Base-by-base conservation (phyloP, 2,888 invertebrate species). In the Epinotia demarniana region DNA sequence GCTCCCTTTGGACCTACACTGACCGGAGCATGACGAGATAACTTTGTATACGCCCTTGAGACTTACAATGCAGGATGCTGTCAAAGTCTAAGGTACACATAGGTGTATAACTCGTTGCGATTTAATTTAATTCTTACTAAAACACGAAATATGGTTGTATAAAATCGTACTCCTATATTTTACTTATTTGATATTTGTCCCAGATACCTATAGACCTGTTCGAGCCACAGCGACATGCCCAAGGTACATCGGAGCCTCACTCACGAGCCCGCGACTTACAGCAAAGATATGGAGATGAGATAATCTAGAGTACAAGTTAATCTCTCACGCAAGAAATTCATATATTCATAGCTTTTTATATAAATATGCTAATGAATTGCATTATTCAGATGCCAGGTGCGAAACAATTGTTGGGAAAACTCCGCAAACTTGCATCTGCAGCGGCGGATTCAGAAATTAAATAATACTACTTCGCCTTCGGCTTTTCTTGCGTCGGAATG, bases 311-410 rank as follows among this genome's bases (percentile, higher is more conserved):
- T 57, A 71, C 60, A 71, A 75, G 75, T 75, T 71, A 66, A 75
- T 66, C 64, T 60, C 39, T 66, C 39, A 75, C 64, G 43, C 19
- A 39, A 71, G 64, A 60, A 60, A 71, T 71, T 72, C 75, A 71
- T 75, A 62, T 75, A 75, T 75, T 61, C 75, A 75, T 75, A 75
- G 75, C 64, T 71, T 75, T 75, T 75, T 72, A 72, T 67, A 75
- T 62, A 66, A 75, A 75, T 72, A 72, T 75, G 75, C 75, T 72
- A 75, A 75, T 75, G 46, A 55, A 70, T 71, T 33, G 67, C 71
- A 66, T 75, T 75, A 72, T 57, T 72, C 61, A 67, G 71, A 64
- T 66, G 63, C 58, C 75, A 75, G 75, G 75, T 75, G 75, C 61
- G 61, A 72, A 75, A 75, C 75, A 75, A 75, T 72, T 72, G 75